Evolutionary conservation across 2,888 invertebrate species (phyloP).

Genomic region (Galerucella calmariensis): DNA sequence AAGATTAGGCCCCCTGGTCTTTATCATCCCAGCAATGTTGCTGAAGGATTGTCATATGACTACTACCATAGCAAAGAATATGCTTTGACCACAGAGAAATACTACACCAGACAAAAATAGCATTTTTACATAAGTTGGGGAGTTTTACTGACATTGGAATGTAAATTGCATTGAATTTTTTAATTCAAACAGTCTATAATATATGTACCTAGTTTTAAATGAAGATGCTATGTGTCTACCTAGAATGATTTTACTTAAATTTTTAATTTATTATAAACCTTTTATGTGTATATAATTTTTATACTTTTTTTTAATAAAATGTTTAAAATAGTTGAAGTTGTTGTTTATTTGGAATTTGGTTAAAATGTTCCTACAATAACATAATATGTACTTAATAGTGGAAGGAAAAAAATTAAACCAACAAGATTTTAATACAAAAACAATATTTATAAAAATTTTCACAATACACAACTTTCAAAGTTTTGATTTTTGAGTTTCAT

Average conservation of each 20-base stretch:
- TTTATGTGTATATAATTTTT: slow-evolving; percentile 29
- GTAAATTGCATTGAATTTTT: not conserved
- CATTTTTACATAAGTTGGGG: not conserved
- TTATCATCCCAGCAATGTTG: too few relatives aligned
- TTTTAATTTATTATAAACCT: slow-evolving; percentile 33
- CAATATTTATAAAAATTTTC: not conserved
- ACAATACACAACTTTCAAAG: slow-evolving; percentile 10
- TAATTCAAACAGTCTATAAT: not conserved
- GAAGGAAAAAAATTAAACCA: not conserved
- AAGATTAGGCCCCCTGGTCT: too few relatives aligned
- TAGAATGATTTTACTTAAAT: slow-evolving; percentile 32
- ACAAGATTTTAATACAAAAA: not conserved
- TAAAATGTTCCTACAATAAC: not conserved
- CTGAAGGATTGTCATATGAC: too few relatives aligned
- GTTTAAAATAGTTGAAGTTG: slow-evolving; percentile 10
- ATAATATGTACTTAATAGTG: not conserved
- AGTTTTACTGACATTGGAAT: not conserved
- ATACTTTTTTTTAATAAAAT: slow-evolving; percentile 37
- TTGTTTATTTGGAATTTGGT: not conserved
- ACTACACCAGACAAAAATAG: too few relatives aligned
- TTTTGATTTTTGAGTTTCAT: slow-evolving; percentile 13
- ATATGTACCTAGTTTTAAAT: not conserved
- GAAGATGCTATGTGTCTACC: slow-evolving; percentile 28
- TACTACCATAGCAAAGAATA: too few relatives aligned
- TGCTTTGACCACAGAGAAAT: too few relatives aligned